Conservation (phyloP, 2,797 vertebrate genomes). For the Gallinago solitaria region DNA sequence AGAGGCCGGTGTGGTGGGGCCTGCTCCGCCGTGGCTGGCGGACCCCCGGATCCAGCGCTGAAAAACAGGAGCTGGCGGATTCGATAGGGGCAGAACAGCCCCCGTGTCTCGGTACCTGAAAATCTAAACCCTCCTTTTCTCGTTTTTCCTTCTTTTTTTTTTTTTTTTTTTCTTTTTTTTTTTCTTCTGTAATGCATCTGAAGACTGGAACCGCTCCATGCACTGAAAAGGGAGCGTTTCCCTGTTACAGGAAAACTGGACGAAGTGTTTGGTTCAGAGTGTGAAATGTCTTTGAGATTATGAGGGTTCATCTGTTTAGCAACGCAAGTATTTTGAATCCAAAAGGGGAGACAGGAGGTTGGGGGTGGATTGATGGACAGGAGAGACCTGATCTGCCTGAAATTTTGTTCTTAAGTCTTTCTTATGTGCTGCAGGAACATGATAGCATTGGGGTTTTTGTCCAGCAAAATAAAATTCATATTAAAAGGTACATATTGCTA, state of each 20-base stretch:
- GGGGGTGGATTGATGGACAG: not conserved
- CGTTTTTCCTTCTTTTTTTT: too few species aligned
- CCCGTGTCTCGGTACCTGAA: not conserved
- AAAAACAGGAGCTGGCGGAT: not conserved
- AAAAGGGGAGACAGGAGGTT: not conserved
- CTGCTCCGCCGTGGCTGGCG: not conserved
- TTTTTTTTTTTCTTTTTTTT: too few species aligned
- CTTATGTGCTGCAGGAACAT: accelerated
- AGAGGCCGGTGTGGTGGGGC: not conserved
- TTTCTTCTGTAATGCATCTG: accelerated
- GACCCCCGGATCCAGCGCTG: not conserved
- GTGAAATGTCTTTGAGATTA: not conserved
- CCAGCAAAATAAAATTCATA: accelerated
- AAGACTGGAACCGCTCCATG: not conserved
- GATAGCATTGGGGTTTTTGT: not conserved
- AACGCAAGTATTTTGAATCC: not conserved
- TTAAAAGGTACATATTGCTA: not conserved
- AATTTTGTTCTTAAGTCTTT: not conserved
- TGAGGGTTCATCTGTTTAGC: not conserved
- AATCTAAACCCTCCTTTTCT: accelerated
- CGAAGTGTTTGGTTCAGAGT: not conserved
- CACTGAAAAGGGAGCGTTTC: not conserved
- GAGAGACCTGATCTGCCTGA: not conserved
- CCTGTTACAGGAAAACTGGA: not conserved
- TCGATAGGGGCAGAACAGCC: not conserved